A percentile compares a stretch with the other conserved stretches of the same genome.
phyloP scores from a whole-genome alignment of 2,113 vertebrate species.

The Ancistrus triradiatus region DNA sequence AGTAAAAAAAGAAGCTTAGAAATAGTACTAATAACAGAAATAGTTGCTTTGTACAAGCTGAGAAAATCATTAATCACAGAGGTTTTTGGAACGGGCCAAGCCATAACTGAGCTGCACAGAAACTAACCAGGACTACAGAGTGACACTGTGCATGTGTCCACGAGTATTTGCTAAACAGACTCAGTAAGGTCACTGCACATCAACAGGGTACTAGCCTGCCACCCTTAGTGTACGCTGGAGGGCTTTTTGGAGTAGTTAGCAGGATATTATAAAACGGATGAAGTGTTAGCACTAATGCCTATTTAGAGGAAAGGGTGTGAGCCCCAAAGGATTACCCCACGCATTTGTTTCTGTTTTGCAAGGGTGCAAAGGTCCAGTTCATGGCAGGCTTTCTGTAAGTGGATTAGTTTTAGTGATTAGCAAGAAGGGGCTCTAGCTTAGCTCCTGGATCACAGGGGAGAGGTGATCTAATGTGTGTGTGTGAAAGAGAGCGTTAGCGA shows the following conservation, averaged over 20 bases:
- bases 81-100: no score
- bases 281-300: slow-evolving; percentile 41
- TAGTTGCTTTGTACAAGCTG: no score
- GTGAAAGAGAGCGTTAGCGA: neutral
- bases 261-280: slow-evolving; percentile 19
- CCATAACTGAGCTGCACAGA: no score
- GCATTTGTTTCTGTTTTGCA: slow-evolving; percentile 41
- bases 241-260: slow-evolving; percentile 2
- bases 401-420: slow-evolving; percentile 33
- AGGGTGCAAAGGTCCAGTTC: slow-evolving; percentile 31
- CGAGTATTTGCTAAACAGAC: neutral
- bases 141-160: neutral
- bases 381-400: slow-evolving; percentile 26
- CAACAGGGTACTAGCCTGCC: neutral
- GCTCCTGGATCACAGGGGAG: slow-evolving; percentile 13
- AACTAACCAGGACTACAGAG: neutral
- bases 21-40: neutral
- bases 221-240: neutral
- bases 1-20: neutral
- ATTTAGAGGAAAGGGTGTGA: slow-evolving; percentile 34
- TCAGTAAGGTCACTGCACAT: neutral
- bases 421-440: slow-evolving; percentile 15
- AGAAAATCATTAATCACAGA: no score
- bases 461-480: slow-evolving; percentile 31
- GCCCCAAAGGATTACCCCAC: slow-evolving; percentile 22